These are phyloP conservation scores for Bombus waltoni DNA, from an alignment of 1,140 invertebrate genomes.

Conservation along the genomic window DNA sequence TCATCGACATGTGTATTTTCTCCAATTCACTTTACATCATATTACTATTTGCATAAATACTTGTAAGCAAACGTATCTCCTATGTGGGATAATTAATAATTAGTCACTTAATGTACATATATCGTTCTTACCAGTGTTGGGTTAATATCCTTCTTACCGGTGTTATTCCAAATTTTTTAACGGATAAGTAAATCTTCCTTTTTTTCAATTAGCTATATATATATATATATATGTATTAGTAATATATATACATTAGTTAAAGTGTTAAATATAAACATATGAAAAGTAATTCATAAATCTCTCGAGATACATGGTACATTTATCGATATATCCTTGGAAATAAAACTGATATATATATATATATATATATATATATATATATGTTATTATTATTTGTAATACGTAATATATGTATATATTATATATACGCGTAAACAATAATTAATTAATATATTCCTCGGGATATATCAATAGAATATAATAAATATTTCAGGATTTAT, in stretches of 20 bases:
- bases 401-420: background rate
- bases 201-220: too few species aligned
- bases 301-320: background rate
- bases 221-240: background rate
- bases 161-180: background rate
- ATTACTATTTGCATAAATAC: conserved; percentile 44
- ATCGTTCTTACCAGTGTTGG: background rate
- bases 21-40: conserved; percentile 54
- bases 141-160: background rate
- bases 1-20: conserved; percentile 58
- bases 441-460: background rate
- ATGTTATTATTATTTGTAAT: background rate
- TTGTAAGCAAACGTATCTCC: conserved; percentile 39
- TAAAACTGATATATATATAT: too few species aligned
- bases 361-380: too few species aligned
- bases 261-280: background rate
- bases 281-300: background rate
- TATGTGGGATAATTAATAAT: conserved; percentile 4
- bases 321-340: background rate
- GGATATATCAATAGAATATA: background rate
- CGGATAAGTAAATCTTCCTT: background rate
- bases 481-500: background rate
- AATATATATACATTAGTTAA: background rate
- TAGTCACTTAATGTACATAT: conserved; percentile 36
- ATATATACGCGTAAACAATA: background rate